Percentiles rank a stretch among this genome's conserved stretches.
Evolutionary conservation across 2,888 invertebrate species (phyloP).

Genomic region (Bugulina stolonifera): DNA sequence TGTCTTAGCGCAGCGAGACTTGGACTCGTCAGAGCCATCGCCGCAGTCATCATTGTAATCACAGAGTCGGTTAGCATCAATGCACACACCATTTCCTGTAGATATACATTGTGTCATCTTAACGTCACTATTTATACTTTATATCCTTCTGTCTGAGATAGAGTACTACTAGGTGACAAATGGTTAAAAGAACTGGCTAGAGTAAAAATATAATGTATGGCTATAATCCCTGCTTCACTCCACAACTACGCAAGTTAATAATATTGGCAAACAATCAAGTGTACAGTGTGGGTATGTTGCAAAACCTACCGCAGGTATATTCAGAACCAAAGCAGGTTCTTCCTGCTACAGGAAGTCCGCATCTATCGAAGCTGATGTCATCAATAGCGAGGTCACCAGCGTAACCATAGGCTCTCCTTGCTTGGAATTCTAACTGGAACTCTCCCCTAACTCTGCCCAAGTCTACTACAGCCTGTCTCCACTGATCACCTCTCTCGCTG

Average conservation of each 20-base stretch:
- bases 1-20: slow-evolving; percentile 46
- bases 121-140: no score
- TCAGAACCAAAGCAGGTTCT: background rate
- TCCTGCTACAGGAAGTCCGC: background rate
- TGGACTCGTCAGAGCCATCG: slow-evolving; percentile 43
- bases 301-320: slow-evolving; percentile 21
- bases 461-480: slow-evolving; percentile 37
- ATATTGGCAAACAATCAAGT: no score
- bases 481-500: slow-evolving; percentile 33
- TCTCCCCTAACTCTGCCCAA: slow-evolving; percentile 36
- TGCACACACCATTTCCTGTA: slow-evolving; percentile 44
- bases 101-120: no score
- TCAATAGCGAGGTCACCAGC: slow-evolving; percentile 41
- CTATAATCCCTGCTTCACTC: no score
- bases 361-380: slow-evolving; percentile 37
- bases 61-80: slow-evolving; percentile 41
- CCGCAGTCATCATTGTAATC: slow-evolving; percentile 45
- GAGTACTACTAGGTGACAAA: no score
- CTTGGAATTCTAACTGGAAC: slow-evolving; percentile 39
- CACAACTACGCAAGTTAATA: no score
- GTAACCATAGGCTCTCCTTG: slow-evolving; percentile 31
- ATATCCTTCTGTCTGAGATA: no score
- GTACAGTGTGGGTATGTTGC: no score
- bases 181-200: no score
- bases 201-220: no score